Base-by-base conservation (phyloP, 1,140 invertebrate species). In the Cotesia vestalis region DNA sequence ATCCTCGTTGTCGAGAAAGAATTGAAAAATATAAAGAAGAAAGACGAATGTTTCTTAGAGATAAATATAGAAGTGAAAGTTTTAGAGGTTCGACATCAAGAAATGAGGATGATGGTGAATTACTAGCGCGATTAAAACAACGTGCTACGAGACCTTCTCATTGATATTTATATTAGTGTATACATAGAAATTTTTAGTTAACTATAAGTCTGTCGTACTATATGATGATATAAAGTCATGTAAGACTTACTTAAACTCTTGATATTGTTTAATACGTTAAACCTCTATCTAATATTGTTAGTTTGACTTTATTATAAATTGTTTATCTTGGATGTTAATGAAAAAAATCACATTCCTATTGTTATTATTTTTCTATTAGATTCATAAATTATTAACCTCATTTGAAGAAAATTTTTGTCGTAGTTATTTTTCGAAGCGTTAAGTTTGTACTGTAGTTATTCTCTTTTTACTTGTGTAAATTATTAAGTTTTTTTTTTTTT, bases 21-120 rank as follows among this genome's bases (percentile, higher is more conserved):
- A 96, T 96, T 74, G 94, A 96, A 82, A 93, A 94, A 80, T 96
- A 96, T 80, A 97, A 97, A 86, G 94, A 96, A 81, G 95, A 96
- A 80, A 87, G 95, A n/a, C 88, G 95, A 67, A 92, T 91, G 66
- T 94, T 95, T 78, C 82, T 97, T 20, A 89, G 94, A 36, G 94
- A 96, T 79, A 96, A 96, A 83, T 95, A 94, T 79, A 91, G 93
- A 69, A 93, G 93, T 0, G 94, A 96, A 78, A 93, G 93, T 20
- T 94, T 96, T 72, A 90, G 92, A 53, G 88, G 90, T 0, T 78
- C 77, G 27, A 63, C 78, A 11, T 80, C 83, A 5, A 85, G 80
- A 67, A 69, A 80, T 35, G 84, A 85, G 60, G 84, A 86, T 66
- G 84, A 86, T 59, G 80, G 81, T 5, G 86, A 87, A 66, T 77